These are phyloP conservation scores for Lordiphosa stackelbergi DNA, from an alignment of 1,140 invertebrate species.

Conservation along the genomic window DNA sequence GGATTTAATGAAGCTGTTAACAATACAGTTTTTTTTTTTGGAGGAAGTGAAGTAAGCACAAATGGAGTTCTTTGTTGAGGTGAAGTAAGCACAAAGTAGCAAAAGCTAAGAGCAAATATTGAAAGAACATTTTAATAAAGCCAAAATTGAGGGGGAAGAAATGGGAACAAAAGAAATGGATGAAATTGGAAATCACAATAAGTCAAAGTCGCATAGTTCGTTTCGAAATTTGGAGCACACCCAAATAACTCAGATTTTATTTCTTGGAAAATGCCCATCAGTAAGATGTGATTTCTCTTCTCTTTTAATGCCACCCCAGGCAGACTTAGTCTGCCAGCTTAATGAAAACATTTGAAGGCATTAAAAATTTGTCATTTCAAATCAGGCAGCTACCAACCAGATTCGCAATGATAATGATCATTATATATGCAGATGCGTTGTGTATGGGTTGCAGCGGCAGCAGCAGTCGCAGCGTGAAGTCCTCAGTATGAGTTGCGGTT, in stretches of 20 bases:
- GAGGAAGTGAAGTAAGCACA: conserved; percentile 4
- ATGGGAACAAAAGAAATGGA: neutral
- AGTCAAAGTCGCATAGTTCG: too few species aligned
- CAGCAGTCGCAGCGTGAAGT: conserved; percentile 49
- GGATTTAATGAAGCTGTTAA: conserved; percentile 53
- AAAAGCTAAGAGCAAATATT: conserved; percentile 11
- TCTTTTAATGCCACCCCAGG: too few species aligned
- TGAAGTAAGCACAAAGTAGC: conserved; percentile 1
- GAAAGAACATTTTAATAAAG: conserved; percentile 11
- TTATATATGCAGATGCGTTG: conserved; percentile 9
- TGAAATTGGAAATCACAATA: too few species aligned
- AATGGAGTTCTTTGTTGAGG: conserved; percentile 2
- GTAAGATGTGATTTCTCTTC: too few species aligned
- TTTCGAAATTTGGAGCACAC: neutral
- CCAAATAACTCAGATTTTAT: conserved; percentile 1
- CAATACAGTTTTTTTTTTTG: conserved; percentile 28
- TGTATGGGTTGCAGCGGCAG: conserved; percentile 4
- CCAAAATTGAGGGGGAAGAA: neutral
- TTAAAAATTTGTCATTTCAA: conserved; percentile 58
- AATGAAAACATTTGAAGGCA: conserved; percentile 44
- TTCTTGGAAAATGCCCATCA: too few species aligned
- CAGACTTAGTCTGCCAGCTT: neutral
- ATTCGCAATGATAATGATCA: conserved; percentile 9
- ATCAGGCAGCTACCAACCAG: conserved; percentile 23
- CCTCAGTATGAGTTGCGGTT: conserved; percentile 59